Base-by-base conservation (phyloP, 2,888 invertebrate genomes). In the Copidosoma aretas region DNA sequence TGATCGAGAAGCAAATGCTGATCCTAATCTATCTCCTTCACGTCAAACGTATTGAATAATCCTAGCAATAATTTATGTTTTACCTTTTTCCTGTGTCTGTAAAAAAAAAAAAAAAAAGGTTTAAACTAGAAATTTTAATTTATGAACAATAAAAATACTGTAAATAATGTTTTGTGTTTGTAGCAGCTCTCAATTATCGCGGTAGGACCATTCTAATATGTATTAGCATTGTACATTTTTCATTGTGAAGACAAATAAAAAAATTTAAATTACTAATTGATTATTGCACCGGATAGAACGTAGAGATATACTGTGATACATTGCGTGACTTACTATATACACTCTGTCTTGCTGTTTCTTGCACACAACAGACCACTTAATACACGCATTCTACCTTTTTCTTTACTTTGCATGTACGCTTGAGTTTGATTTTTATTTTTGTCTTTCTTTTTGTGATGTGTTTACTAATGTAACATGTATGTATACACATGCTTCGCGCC, bases 401-500 rank as follows among this genome's bases (percentile, higher is more conserved):
- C 72, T 75, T 64, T 76, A 73, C 74, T 79, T 78, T 81, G 82
- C 82, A 83, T 81, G 81, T 72, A 71, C 74, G 80, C 80, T 80
- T 81, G 75, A 74, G 25, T 76, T 74, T 75, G 51, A 70, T 68
- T 32, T 32, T 32, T 32, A 74, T 75, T 63, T 66, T 64, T 64
- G 17, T 71, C 64, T 66, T 17, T 53, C 56, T 60, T 57, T 24
- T 22, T 62, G 51, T 58, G n/a, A 14, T 53, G 21, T 19, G 19
- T 3, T 1, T 46, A 46, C 43, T 46, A 46, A 46, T 32, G 8
- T 32, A 32, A 46, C 14, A 46, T 17, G 43, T 15, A 14, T 10
- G 41, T 41, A 10, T 10, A 8, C 14, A 15, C 17, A 62, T 53
- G 71, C 71, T 71, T 71, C 57, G 62, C 43, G 60, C 65, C 59